Base-by-base conservation (phyloP, 2,888 invertebrate species). In the Diloba caeruleocephala region DNA sequence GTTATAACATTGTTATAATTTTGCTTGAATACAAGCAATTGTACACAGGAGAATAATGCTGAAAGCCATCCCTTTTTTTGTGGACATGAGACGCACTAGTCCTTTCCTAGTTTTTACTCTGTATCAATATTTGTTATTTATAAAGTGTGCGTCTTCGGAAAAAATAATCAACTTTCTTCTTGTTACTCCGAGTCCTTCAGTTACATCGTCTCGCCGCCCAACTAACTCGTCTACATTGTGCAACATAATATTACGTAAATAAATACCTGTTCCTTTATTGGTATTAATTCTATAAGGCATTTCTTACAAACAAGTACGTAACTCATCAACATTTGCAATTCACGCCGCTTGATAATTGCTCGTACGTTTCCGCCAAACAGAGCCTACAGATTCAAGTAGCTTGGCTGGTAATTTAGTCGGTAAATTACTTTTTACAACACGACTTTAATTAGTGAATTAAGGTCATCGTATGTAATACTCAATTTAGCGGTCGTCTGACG, bases 371-470 rank as follows among this genome's bases (percentile, higher is more conserved):
- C 69, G 59, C 46, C 23, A 53, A 51, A 49, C 48, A 55, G 52
- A 58, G 51, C 28, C 50, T 49, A 45, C 52, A 63, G 69, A 69
- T 68, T 67, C 54, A 43, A 48, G 45, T 41, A 43, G 29, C 29
- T 58, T 34, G 10, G 39, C 26, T 14, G 43, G 53, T 56, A 57
- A 55, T 64, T 60, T 58, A 46, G 33, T 32, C 38, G 17, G 50
- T 54, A 38, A 58, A 59, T 62, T 64, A 34, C 55, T 68, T 72
- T 69, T 63, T 60, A 63, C 65, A 64, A 59, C 65, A 56, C 43
- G 62, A 53, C 60, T 67, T 69, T 74, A 71, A 73, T 74, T 74
- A 71, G 67, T 45, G 54, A 72, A 78, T 78, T 78, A 76, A 78
- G 78, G 76, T 61, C 79, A 61, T 62, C 49, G 55, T 62, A 56